phyloP scores from a whole-genome alignment of 2,113 vertebrate genomes.

The Leuciscus idus region DNA sequence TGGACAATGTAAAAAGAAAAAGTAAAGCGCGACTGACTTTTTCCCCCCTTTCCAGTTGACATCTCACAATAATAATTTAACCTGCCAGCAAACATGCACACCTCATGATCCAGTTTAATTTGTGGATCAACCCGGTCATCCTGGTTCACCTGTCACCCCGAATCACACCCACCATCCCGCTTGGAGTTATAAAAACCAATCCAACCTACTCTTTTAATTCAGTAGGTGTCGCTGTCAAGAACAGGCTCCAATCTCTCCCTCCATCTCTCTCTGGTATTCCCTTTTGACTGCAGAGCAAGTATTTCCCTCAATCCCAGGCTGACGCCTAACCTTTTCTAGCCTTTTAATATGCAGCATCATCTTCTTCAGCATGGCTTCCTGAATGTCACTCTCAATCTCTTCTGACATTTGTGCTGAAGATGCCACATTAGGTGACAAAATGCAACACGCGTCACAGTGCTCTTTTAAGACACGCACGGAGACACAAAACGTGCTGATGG shows the following conservation, averaged over 20 bases:
- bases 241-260: background rate
- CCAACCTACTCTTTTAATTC: conserved; percentile 1
- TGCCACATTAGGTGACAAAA: conserved; percentile 65
- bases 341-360: conserved; percentile 70
- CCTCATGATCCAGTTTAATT: background rate
- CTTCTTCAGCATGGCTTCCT: conserved; percentile 42
- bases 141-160: background rate
- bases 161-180: background rate
- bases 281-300: conserved; percentile 62
- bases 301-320: conserved; percentile 64
- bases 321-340: conserved; percentile 72
- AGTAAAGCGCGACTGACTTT: background rate
- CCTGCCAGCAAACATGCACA: background rate
- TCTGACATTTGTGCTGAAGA: conserved; percentile 65
- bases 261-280: conserved; percentile 54
- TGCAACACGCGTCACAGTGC: conserved; percentile 42
- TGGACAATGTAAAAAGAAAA: background rate
- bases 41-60: background rate
- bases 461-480: conserved; percentile 17
- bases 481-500: background rate
- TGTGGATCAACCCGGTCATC: background rate
- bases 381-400: conserved; percentile 63
- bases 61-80: background rate
- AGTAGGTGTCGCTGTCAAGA: conserved; percentile 8
- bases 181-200: background rate